Evolutionary conservation across 2,113 vertebrate species (phyloP).

Genomic region (Alethe castanea): DNA sequence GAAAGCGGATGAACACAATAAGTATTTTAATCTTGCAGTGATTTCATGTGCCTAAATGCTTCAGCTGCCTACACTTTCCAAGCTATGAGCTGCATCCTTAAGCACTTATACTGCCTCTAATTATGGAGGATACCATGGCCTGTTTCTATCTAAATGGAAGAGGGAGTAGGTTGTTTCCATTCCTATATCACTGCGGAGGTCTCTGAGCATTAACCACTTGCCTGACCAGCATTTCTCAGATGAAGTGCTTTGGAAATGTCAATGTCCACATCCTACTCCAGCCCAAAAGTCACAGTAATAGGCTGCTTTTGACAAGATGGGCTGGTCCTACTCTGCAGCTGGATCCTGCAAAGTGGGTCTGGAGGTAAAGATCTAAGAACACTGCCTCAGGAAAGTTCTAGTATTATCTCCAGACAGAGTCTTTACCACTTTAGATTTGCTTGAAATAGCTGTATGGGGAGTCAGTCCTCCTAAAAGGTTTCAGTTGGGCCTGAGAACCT

Average conservation of each 20-base stretch:
- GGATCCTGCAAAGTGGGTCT: not conserved
- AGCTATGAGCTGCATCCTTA: constrained; percentile 17
- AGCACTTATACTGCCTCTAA: constrained; percentile 18
- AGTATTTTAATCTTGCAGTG: constrained; percentile 57
- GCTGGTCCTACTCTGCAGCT: not conserved
- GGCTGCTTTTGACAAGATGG: not conserved
- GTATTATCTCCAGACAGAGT: not conserved
- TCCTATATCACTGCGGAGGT: not conserved
- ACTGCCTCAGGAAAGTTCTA: not conserved
- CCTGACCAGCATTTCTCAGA: constrained; percentile 1
- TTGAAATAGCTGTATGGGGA: not conserved
- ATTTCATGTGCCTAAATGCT: constrained; percentile 54
- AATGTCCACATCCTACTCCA: not conserved
- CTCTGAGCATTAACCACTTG: constrained; percentile 16
- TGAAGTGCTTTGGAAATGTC: constrained; percentile 20
- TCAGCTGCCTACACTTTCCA: constrained; percentile 47
- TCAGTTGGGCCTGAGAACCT: not conserved
- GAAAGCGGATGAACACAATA: constrained; percentile 41
- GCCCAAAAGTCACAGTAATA: not conserved
- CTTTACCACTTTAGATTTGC: not conserved
- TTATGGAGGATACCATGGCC: not conserved
- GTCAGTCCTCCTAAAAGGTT: not conserved
- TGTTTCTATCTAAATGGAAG: constrained; percentile 15
- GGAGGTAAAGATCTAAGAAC: not conserved
- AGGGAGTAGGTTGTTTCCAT: constrained; percentile 32